Conservation (phyloP, 2,797 vertebrate genomes). For the Buphagus erythrorhynchus region DNA sequence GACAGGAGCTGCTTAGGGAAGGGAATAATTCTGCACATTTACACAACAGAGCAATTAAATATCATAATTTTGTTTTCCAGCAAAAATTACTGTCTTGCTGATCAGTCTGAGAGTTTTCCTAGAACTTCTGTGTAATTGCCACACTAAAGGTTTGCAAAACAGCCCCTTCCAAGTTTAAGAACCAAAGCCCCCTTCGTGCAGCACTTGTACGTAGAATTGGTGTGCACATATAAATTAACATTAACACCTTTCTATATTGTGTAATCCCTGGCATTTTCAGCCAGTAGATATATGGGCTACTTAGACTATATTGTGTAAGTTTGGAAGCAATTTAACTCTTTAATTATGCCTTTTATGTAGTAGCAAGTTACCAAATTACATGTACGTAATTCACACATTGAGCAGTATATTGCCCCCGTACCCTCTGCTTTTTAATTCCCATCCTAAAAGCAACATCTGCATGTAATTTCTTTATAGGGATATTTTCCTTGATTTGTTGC, state of each 20-base stretch:
- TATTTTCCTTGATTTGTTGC: background rate
- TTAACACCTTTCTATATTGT: background rate
- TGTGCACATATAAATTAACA: background rate
- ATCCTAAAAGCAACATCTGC: background rate
- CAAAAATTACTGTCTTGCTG: background rate
- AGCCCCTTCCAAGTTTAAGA: background rate
- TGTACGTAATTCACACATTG: background rate
- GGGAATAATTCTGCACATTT: background rate
- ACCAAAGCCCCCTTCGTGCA: rapidly evolving
- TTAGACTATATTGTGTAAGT: background rate
- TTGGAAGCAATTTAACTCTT: background rate
- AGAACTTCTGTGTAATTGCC: background rate
- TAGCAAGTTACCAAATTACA: background rate
- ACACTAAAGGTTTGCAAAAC: background rate
- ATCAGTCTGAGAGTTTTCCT: background rate
- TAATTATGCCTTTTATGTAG: background rate
- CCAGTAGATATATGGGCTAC: background rate
- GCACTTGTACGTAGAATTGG: background rate
- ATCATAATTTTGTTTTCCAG: background rate
- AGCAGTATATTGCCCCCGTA: background rate
- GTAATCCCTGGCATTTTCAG: background rate
- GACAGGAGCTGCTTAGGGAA: background rate
- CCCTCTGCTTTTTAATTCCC: background rate
- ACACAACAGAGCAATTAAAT: background rate
- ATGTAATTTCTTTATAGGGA: background rate